Evolutionary conservation across 2,797 vertebrate genomes (phyloP).

Genomic region (Muscicapa comitata): DNA sequence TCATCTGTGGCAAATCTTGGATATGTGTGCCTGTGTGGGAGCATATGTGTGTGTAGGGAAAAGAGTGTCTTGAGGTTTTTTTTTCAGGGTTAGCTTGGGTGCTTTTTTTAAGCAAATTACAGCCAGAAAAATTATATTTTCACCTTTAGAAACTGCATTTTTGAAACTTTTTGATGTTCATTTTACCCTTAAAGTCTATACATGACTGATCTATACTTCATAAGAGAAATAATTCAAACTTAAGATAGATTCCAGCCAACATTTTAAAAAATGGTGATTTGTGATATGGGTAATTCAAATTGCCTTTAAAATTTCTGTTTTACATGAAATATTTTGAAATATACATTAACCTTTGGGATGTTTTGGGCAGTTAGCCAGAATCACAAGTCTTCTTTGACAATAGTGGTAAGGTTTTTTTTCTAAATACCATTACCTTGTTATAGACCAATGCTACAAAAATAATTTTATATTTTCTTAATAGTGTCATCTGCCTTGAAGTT

Average conservation of each 20-base stretch:
- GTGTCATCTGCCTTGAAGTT: neutral
- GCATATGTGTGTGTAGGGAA: neutral
- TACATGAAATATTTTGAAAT: conserved; percentile 1
- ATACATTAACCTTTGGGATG: neutral
- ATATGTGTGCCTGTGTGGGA: neutral
- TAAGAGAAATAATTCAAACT: neutral
- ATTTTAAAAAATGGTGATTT: neutral
- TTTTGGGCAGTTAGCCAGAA: neutral
- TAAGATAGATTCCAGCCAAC: neutral
- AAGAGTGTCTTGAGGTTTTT: neutral
- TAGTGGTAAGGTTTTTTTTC: accelerated
- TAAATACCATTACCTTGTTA: neutral
- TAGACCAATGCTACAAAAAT: neutral
- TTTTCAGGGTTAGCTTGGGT: neutral
- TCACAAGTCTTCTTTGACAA: neutral
- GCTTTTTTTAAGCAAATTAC: neutral
- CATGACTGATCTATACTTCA: neutral
- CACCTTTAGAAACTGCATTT: neutral
- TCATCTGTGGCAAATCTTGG: neutral
- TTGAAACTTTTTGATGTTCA: neutral
- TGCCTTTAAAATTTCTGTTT: neutral
- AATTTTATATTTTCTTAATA: neutral
- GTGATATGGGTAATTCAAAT: neutral
- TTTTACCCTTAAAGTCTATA: neutral
- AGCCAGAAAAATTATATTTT: neutral